Percentiles rank a stretch among this genome's conserved stretches.
Conservation (phyloP, 2,113 vertebrate genomes). For the Nerophis ophidion region DNA sequence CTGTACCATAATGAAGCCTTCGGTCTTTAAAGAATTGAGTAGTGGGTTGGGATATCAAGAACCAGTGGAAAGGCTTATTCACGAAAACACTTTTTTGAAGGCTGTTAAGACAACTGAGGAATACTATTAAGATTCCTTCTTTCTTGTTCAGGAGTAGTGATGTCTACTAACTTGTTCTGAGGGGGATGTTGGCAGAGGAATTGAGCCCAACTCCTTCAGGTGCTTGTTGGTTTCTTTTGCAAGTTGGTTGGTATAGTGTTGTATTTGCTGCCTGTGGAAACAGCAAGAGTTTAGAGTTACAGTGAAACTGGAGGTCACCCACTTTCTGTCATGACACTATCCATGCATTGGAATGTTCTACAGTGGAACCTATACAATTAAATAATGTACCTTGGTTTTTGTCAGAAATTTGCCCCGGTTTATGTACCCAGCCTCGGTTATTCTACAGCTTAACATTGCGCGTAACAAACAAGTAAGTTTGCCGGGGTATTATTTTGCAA, state of each 20-base stretch:
- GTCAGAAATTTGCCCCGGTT: too few relatives aligned
- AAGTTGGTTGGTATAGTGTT: conserved; percentile 86
- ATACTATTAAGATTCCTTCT: background rate
- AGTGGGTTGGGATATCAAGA: background rate
- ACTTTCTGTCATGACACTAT: background rate
- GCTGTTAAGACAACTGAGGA: background rate
- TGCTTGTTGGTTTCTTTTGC: conserved; percentile 91
- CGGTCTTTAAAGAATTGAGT: too few relatives aligned
- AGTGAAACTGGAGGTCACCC: background rate
- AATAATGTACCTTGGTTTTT: too few relatives aligned
- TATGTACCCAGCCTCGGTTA: too few relatives aligned
- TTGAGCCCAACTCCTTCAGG: conserved; percentile 82
- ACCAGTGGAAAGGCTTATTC: background rate
- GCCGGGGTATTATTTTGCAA: too few relatives aligned
- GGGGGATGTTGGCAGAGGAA: conserved; percentile 69
- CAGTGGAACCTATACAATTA: background rate
- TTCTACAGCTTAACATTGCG: too few relatives aligned
- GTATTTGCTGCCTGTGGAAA: conserved; percentile 78
- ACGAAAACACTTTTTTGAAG: too few relatives aligned
- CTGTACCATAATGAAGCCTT: too few relatives aligned
- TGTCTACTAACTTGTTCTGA: conserved; percentile 80
- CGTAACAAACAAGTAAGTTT: too few relatives aligned
- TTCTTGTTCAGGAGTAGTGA: too few relatives aligned
- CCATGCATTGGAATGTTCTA: background rate
- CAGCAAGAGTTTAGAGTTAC: background rate